A percentile compares a stretch with the other conserved stretches of the same genome.
Evolutionary conservation across 2,888 invertebrate species (phyloP).

Genomic region (Eilema caniola): DNA sequence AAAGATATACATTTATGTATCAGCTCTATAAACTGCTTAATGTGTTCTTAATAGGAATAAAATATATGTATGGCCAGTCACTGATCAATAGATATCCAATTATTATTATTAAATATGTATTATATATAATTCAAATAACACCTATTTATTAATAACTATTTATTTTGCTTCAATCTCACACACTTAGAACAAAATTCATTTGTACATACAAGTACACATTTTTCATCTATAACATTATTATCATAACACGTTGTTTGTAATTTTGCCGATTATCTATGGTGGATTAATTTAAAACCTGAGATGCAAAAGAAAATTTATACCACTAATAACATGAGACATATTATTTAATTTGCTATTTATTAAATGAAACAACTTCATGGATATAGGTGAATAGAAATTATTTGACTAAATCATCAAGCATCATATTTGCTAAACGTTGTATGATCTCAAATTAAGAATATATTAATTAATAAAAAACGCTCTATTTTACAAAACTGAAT

Average conservation of each 20-base stretch:
- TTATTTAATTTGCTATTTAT: conserved; percentile 1
- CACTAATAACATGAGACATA: neutral
- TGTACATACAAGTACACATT: neutral
- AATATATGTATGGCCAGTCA: conserved; percentile 13
- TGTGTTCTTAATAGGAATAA: conserved; percentile 42
- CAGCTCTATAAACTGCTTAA: conserved; percentile 42
- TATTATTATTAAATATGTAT: conserved; percentile 1
- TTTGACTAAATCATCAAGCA: conserved; percentile 10
- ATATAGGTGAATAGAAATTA: neutral
- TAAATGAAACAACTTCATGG: neutral
- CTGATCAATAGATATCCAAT: neutral
- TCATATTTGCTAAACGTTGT: conserved; percentile 32
- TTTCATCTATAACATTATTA: neutral
- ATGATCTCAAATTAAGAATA: conserved; percentile 46
- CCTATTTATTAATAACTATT: neutral
- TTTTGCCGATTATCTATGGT: neutral
- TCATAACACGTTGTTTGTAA: neutral
- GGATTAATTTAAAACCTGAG: neutral
- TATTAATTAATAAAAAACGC: conserved; percentile 20
- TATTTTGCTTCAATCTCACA: neutral
- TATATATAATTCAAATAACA: neutral
- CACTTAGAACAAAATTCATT: neutral
- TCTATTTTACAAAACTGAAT: conserved; percentile 40
- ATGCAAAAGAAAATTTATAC: too few species aligned
- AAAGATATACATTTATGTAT: conserved; percentile 26